Percentiles rank a stretch among this genome's conserved stretches.
phyloP scores from a whole-genome alignment of 2,113 vertebrate genomes.

The Sinocyclocheilus grahami region DNA sequence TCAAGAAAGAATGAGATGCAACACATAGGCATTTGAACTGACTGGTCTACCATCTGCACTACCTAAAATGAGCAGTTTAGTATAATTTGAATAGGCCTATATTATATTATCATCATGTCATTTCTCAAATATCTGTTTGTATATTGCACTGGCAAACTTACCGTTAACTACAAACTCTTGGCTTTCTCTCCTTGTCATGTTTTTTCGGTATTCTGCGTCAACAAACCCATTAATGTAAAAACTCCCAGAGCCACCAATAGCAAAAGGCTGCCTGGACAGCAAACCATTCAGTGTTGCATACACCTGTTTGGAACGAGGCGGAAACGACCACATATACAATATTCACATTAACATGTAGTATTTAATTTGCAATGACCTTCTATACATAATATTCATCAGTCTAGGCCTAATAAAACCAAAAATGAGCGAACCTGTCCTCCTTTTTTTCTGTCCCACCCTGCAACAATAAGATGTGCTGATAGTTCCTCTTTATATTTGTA shows the following conservation, averaged over 20 bases:
- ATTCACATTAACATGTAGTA: neutral
- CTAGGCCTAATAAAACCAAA: neutral
- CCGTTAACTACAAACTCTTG: slow-evolving; percentile 81
- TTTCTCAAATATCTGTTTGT: neutral
- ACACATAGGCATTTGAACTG: too few species aligned
- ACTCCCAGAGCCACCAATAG: slow-evolving; percentile 84
- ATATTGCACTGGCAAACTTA: slow-evolving; percentile 56
- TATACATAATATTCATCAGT: slow-evolving; percentile 2
- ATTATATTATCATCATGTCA: neutral
- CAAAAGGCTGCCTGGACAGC: slow-evolving; percentile 81
- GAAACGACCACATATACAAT: too few species aligned
- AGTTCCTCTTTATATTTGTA: slow-evolving; percentile 89
- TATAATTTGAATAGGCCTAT: too few species aligned
- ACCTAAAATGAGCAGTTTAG: too few species aligned
- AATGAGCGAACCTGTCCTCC: slow-evolving; percentile 80
- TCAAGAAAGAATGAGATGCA: too few species aligned
- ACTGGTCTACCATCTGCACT: too few species aligned
- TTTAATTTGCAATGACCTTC: neutral
- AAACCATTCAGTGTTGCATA: slow-evolving; percentile 81
- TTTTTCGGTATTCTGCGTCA: slow-evolving; percentile 78
- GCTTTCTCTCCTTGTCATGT: slow-evolving; percentile 76
- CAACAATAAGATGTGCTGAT: slow-evolving; percentile 83
- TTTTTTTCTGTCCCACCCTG: slow-evolving; percentile 81
- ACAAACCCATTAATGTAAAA: slow-evolving; percentile 85
- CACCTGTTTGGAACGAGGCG: slow-evolving; percentile 69